A percentile compares a stretch with the other conserved stretches of the same genome.
These are phyloP conservation scores for Phenganax stokvisi DNA, from an alignment of 92 coral and sea anemone species.

Conservation along the genomic window DNA sequence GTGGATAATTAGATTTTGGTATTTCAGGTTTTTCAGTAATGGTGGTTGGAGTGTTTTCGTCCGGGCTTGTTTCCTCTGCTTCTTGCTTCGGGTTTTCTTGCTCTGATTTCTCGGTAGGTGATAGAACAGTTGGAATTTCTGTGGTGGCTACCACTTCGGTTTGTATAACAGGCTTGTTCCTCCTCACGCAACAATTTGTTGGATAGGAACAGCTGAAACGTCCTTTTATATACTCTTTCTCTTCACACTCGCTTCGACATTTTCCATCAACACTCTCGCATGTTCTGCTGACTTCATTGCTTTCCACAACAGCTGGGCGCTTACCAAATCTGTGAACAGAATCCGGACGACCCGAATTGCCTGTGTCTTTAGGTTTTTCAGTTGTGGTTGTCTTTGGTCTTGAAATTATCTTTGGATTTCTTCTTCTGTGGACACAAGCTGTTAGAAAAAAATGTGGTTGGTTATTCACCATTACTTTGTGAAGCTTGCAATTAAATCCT, in stretches of 20 bases:
- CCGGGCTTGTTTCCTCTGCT: too few species aligned
- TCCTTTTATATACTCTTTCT: slow-evolving; percentile 10
- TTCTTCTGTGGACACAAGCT: neutral
- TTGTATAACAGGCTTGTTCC: neutral
- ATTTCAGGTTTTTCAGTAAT: too few species aligned
- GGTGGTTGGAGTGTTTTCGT: too few species aligned
- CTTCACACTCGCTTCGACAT: neutral
- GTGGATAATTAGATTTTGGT: too few species aligned
- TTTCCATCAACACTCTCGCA: slow-evolving; percentile 7
- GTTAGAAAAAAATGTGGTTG: neutral
- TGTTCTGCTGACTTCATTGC: neutral
- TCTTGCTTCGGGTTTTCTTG: too few species aligned
- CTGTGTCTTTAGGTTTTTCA: neutral
- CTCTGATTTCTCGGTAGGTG: too few species aligned
- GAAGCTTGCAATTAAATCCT: neutral
- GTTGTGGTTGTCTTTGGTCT: neutral
- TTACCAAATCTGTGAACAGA: neutral
- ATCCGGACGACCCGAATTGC: neutral
- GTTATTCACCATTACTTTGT: neutral
- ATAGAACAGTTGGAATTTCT: too few species aligned
- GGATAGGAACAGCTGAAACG: neutral
- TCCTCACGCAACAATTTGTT: neutral
- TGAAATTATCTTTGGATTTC: neutral
- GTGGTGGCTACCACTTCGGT: too few species aligned
- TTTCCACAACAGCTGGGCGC: slow-evolving; percentile 3